phyloP scores from a whole-genome alignment of 2,797 vertebrate species.

The Champsocephalus gunnari region DNA sequence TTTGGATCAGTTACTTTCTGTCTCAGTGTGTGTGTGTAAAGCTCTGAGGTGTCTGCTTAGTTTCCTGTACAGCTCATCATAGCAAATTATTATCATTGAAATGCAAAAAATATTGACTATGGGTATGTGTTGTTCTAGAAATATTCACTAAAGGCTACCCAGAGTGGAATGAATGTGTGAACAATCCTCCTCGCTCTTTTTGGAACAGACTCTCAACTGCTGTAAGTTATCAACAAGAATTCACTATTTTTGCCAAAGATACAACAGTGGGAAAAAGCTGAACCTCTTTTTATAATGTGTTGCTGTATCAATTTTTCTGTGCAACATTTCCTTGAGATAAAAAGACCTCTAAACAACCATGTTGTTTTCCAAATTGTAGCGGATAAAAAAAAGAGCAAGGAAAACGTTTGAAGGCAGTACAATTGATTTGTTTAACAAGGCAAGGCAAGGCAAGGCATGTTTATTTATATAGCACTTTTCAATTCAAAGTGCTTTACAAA shows the following conservation, averaged over 20 bases:
- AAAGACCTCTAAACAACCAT: slow-evolving; percentile 1
- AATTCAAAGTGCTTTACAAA: no score
- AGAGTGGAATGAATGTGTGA: slow-evolving; percentile 52
- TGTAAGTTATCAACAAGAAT: slow-evolving; percentile 62
- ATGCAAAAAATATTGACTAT: neutral
- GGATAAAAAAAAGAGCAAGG: no score
- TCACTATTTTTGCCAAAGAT: no score
- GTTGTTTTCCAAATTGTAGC: no score
- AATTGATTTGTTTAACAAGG: no score
- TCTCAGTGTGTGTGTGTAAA: no score
- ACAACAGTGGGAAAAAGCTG: neutral
- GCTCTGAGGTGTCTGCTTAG: no score
- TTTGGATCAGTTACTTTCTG: no score
- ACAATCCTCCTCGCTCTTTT: slow-evolving; percentile 72
- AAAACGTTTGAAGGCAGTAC: no score
- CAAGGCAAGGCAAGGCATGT: no score
- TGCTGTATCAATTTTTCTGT: neutral
- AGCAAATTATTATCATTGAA: neutral
- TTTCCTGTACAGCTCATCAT: neutral
- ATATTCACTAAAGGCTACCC: slow-evolving; percentile 75
- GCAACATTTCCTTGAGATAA: neutral
- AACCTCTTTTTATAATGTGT: slow-evolving; percentile 5
- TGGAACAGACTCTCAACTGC: slow-evolving; percentile 72
- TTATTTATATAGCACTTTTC: no score
- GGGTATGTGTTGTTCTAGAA: slow-evolving; percentile 59